These are phyloP conservation scores for Melospiza melodia DNA, from an alignment of 2,113 vertebrate genomes.

Conservation along the genomic window DNA sequence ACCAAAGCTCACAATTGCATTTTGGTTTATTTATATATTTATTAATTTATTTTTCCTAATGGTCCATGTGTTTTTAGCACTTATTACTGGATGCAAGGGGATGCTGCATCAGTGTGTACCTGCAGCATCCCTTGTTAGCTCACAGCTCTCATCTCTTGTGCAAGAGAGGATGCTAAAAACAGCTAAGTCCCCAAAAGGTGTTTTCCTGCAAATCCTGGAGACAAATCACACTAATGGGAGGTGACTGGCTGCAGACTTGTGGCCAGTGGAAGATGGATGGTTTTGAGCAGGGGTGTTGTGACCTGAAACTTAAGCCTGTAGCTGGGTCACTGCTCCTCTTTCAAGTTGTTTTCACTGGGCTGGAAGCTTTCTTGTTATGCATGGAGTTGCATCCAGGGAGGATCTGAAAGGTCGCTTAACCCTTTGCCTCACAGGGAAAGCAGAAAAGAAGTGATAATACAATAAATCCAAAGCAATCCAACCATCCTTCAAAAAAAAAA, in stretches of 20 bases:
- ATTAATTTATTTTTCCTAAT: neutral
- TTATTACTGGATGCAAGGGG: neutral
- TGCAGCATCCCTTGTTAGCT: neutral
- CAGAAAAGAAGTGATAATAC: constrained; percentile 18
- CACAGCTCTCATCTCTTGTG: neutral
- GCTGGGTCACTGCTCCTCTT: constrained; percentile 52
- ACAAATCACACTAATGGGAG: neutral
- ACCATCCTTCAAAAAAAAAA: neutral
- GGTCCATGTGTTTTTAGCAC: neutral
- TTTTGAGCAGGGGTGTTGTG: constrained; percentile 41
- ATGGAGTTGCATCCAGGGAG: constrained; percentile 30
- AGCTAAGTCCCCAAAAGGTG: neutral
- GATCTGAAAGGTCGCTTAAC: constrained; percentile 21
- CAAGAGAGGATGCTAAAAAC: neutral
- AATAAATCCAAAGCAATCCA: constrained; percentile 2
- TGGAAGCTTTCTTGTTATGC: constrained; percentile 51
- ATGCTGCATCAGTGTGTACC: neutral
- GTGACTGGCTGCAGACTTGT: neutral
- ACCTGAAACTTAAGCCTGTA: constrained; percentile 49
- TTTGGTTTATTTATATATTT: neutral
- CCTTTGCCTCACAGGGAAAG: neutral
- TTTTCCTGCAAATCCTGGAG: neutral
- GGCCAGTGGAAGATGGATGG: neutral
- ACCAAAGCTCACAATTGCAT: neutral
- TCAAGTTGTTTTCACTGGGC: constrained; percentile 51